Evolutionary conservation across 2,888 invertebrate species (phyloP).

Genomic region (Neoaliturus tenellus): DNA sequence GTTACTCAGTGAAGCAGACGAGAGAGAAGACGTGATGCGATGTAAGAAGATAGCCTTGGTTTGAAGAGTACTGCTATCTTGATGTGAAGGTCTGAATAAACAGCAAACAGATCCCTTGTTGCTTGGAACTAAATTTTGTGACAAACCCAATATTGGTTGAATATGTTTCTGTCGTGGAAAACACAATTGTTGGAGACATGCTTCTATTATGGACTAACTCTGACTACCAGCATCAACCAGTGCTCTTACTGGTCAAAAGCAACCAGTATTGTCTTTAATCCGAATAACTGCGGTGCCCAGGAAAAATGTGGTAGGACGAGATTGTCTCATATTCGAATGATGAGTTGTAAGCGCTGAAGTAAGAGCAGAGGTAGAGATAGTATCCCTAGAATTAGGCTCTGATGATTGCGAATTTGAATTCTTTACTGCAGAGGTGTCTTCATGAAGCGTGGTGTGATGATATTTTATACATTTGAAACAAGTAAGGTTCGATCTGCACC

Average conservation of each 20-base stretch:
- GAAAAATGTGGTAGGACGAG: not conserved
- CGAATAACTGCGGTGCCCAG: not conserved
- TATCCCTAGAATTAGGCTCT: not conserved
- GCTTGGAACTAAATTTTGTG: too few relatives aligned
- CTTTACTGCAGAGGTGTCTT: not conserved
- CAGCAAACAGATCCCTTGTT: too few relatives aligned
- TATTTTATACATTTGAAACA: not conserved
- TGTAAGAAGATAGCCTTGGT: too few relatives aligned
- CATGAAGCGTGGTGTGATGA: not conserved
- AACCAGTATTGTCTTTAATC: not conserved
- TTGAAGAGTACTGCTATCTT: too few relatives aligned
- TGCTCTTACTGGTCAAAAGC: not conserved
- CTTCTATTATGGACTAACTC: not conserved
- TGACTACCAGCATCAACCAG: not conserved
- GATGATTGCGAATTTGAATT: not conserved
- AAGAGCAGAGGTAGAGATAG: not conserved
- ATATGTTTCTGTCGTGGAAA: too few relatives aligned
- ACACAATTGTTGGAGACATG: too few relatives aligned
- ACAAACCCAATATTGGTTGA: too few relatives aligned
- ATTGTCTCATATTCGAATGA: not conserved
- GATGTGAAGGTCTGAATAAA: too few relatives aligned
- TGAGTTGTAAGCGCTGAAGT: not conserved
- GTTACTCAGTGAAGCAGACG: too few relatives aligned
- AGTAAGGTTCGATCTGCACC: not conserved
- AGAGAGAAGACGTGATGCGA: too few relatives aligned